Evolutionary conservation across 2,888 invertebrate genomes (phyloP).

Genomic region (Coecobrya sp.): DNA sequence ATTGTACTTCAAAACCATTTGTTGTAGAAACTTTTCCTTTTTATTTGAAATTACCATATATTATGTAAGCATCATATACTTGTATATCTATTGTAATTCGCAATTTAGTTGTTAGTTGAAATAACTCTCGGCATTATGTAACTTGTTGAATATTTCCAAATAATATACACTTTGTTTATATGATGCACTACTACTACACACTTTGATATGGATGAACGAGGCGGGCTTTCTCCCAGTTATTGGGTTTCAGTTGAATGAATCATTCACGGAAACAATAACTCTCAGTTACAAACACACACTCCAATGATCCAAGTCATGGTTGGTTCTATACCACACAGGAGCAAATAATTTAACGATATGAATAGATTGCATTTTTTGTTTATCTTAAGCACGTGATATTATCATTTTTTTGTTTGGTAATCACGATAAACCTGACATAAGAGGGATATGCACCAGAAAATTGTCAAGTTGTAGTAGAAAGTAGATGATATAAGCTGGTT

Average conservation of each 20-base stretch:
- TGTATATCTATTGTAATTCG: too few relatives aligned
- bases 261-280: too few relatives aligned
- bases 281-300: too few relatives aligned
- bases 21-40: too few relatives aligned
- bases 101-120: too few relatives aligned
- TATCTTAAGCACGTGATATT: neutral
- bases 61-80: too few relatives aligned
- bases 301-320: too few relatives aligned
- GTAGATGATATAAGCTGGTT: neutral
- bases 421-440: neutral
- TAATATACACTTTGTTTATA: too few relatives aligned
- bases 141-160: too few relatives aligned
- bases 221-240: neutral
- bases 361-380: neutral
- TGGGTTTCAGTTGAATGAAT: too few relatives aligned
- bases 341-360: neutral
- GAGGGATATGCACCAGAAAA: slow-evolving; percentile 15
- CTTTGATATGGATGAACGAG: neutral
- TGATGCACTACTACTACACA: neutral
- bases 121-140: too few relatives aligned
- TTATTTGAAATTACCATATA: too few relatives aligned
- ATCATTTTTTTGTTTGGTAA: slow-evolving; percentile 3
- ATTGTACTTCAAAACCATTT: slow-evolving; percentile 16
- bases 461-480: neutral
- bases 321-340: neutral